A percentile compares a stretch with the other conserved stretches of the same genome.
Conservation (phyloP, 2,888 invertebrate genomes). For the Sclerodermus sp. region DNA sequence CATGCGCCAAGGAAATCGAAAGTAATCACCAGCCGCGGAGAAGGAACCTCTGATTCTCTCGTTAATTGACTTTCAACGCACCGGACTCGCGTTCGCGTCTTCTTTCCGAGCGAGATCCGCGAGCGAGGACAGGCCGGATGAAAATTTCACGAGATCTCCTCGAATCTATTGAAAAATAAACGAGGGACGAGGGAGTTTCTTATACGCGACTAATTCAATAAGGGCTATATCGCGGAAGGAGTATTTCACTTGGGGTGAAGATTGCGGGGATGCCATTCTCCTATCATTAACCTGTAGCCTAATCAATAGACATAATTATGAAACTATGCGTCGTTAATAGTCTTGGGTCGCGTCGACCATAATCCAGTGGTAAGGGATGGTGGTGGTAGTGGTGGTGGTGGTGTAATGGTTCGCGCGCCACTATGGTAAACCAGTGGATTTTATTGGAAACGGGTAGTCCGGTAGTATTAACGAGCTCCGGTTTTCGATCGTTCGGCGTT, state of each 20-base stretch:
- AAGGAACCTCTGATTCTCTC: neutral
- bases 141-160: too few species aligned
- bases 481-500: constrained; percentile 18
- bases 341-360: constrained; percentile 18
- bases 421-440: constrained; percentile 30
- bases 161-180: too few species aligned
- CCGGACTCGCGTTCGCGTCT: too few species aligned
- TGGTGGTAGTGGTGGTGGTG: neutral
- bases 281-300: constrained; percentile 30
- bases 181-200: too few species aligned
- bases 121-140: too few species aligned
- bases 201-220: too few species aligned
- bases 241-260: constrained; percentile 6
- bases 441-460: constrained; percentile 37
- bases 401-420: constrained; percentile 33
- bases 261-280: constrained; percentile 17
- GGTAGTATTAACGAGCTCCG: constrained; percentile 21
- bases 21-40: neutral
- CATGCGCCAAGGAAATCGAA: too few species aligned
- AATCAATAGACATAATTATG: constrained; percentile 39
- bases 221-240: too few species aligned
- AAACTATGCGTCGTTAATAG: constrained; percentile 40
- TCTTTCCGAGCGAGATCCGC: too few species aligned
- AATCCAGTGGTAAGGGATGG: constrained; percentile 16
- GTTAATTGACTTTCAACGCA: too few species aligned